Evolutionary conservation across 2,113 vertebrate genomes (phyloP), one percentile per base, ranked within the genome.

Genomic region (Carassius auratus): DNA sequence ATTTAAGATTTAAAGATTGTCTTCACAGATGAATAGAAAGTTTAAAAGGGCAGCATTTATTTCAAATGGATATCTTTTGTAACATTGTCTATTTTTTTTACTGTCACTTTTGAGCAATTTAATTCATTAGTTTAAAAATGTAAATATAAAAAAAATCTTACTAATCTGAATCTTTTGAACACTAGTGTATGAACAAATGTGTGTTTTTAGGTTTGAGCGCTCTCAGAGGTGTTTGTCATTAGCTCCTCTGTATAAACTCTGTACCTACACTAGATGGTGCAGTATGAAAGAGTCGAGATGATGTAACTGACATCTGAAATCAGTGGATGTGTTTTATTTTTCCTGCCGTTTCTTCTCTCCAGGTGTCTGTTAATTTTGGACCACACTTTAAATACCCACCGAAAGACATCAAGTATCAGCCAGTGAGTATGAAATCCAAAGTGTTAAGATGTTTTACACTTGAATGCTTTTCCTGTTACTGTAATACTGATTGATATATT

Each of bases 361-460:
- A 99, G 98, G 97, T 99, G 83, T 99, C 98, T 17, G 97, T 99
- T 57, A 99, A 99, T 90, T 99, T 99, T 71, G 98, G 98, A 30
- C 98, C 98, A 0, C 95, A 96, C 89, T 99, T 99, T 92, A 99
- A 97, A 92, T 93, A 96, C 57, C 95, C 98, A 30, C 98, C 98
- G 0, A 96, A 97, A 89, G 97, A 99, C 9, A 86, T 97, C 78
- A 94, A 94, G 8, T 99, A 94, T 91, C 96, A 95, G 38, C 98
- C 98, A 1, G 97, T 99, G 89, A 97, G 97, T 96, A 88, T 26
- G 8, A 42, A 66, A 15, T 33, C 10, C 52, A 8, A 57, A 19
- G 19, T n/a, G 21, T 21, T 30, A 30, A 30, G 30, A 30, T 30
- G n/a, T 57, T 21, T 7, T 7, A 2, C 38, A 4, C 30, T 12